Base-by-base conservation (phyloP, 2,113 vertebrate species). In the Deroptyus accipitrinus region DNA sequence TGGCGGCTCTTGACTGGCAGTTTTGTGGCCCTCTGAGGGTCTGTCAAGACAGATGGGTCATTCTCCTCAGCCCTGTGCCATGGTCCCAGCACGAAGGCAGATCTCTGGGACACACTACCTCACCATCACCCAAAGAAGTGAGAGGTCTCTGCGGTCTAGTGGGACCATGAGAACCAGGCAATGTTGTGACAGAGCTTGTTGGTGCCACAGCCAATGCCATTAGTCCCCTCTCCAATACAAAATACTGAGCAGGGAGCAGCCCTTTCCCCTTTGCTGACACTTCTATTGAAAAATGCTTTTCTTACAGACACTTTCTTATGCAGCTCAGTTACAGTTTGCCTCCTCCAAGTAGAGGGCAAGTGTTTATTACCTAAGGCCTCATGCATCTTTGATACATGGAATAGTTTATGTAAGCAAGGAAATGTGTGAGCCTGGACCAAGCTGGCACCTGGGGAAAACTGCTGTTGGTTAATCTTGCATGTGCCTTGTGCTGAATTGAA, bases 401-500 rank as follows among this genome's bases (percentile, higher is more conserved):
- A 24, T 12, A 70, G 20, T 51, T 94, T 92, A 30, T 6, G 13
- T 51, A 54, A 81, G 18, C 10, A 75, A 39, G 23, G 63, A 73
- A 54, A 11, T 1, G 0, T 0, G 0, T 75, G 48, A 92, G 28
- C 63, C 39, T 82, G 42, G 55, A 20, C 48, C 44, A 64, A 41
- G 33, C 37, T 12, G 16, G n/a, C 37, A 86, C 37, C 55, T 35
- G 61, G 81, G 88, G 51, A 88, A 5, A 42, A 8, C 28, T 2
- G 0, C 55, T 78, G 76, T 27, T 75, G 62, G 13, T 66, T 89
- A 35, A 79, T 76, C n/a, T 72, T 96, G 51, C 39, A 37, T 48
- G 11, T 7, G 5, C 69, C 33, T 62, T 76, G 22, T 52, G 39
- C 14, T 87, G 84, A 84, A 79, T 0, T 68, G 63, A 79, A 64